Evolutionary conservation across 1,140 invertebrate genomes (phyloP), one percentile per base, ranked within the genome.

Genomic region (Nasonia longicornis): DNA sequence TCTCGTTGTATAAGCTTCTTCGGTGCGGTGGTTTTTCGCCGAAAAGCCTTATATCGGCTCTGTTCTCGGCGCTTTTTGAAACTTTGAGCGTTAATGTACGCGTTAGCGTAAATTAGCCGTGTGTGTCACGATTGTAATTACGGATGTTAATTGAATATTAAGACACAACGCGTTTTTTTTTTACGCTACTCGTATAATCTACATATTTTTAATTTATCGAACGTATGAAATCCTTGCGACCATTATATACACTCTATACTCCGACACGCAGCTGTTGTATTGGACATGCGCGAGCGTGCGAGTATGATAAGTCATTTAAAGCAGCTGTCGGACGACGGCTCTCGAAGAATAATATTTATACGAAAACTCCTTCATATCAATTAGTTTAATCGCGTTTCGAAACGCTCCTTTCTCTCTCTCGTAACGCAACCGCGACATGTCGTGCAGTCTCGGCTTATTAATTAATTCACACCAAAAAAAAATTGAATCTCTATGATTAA

Each of bases 311-410:
- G 48, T 66, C 29, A 66, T 45, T 76, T 66, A 66, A 70, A 71
- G 52, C 45, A 78, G 26, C 69, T 71, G 66, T 58, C 20, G 31
- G 7, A 10, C 38, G n/a, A 10, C 14, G 31, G 45, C 52, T 77
- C 29, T 77, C 29, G 48, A 38, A 66, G 26, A 67, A 81, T 76
- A 70, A 58, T 63, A 58, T 81, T 71, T 58, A 29, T 22, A 48
- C 14, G 26, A 48, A 69, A 64, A 58, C n/a, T 58, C 52, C 52
- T 58, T 58, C 52, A n/a, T 58, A 58, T 58, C 16, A 58, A 58
- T 58, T 58, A 58, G 52, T 58, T n/a, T 58, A 58, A 58, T 58
- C 52, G 52, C 52, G 70, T 72, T 72, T 45, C 70, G 22, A 45
- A 20, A 72, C 16, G 20, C 16, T 58, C 16, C 6, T 16, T 2